A percentile compares a stretch with the other conserved stretches of the same genome.
phyloP scores from a whole-genome alignment of 64 coral and sea anemone genomes.

The Acropora tenuis region DNA sequence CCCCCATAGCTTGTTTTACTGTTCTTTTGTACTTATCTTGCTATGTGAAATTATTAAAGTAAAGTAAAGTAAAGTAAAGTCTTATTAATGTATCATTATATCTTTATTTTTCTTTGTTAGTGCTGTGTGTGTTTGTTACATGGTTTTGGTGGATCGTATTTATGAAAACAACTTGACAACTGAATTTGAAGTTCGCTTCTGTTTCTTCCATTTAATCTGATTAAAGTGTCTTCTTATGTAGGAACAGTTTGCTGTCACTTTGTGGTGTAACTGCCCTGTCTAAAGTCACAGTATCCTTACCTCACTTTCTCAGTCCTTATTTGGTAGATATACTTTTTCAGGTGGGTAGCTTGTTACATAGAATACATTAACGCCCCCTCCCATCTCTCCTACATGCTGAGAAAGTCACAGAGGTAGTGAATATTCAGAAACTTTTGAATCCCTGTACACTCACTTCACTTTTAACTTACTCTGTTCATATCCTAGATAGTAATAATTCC shows the following conservation, averaged over 20 bases:
- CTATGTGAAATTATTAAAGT: no score
- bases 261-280: conserved; percentile 73
- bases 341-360: conserved; percentile 46
- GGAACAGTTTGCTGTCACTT: conserved; percentile 52
- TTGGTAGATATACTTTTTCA: conserved; percentile 64
- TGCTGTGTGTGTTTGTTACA: not conserved
- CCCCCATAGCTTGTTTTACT: no score
- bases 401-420: no score
- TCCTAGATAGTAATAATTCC: no score
- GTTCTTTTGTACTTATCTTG: no score
- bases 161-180: not conserved
- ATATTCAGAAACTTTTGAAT: no score
- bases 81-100: no score
- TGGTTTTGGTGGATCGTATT: no score
- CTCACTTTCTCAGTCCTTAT: conserved; percentile 94
- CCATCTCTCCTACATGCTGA: not conserved
- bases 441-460: no score
- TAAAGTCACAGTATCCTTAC: conserved; percentile 72
- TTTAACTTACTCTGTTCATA: no score
- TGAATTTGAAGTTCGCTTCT: not conserved
- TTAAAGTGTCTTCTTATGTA: not conserved
- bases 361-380: not conserved
- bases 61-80: no score
- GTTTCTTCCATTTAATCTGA: not conserved
- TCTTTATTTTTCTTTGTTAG: no score